phyloP scores from a whole-genome alignment of 2,113 vertebrate species.

The Lepidothrix coronata region DNA sequence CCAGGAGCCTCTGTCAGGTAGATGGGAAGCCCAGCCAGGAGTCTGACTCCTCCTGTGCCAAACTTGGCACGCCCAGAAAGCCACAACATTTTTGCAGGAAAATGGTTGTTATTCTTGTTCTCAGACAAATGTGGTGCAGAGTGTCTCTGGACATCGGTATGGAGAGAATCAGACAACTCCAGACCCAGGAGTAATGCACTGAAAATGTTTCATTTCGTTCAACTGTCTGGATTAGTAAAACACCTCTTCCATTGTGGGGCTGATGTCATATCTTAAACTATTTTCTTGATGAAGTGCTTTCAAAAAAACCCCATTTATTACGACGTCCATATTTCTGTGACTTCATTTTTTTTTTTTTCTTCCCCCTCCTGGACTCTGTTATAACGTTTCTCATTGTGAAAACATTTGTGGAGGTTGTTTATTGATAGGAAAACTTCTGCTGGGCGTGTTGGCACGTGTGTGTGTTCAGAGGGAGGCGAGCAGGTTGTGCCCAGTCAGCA shows the following conservation, averaged over 20 bases:
- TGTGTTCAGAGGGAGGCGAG: background rate
- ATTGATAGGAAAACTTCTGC: background rate
- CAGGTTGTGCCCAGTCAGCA: background rate
- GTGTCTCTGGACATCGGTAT: background rate
- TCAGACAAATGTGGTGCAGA: background rate
- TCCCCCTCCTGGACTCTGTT: background rate
- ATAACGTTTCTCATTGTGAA: conserved; percentile 6
- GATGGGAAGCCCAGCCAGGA: background rate
- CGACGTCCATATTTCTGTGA: background rate
- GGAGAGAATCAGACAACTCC: background rate
- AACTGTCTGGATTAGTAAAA: conserved; percentile 37
- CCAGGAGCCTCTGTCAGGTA: background rate
- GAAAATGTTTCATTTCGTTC: conserved; percentile 24
- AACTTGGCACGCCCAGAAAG: background rate
- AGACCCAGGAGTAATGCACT: background rate
- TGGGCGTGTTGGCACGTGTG: background rate
- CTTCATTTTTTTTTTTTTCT: background rate
- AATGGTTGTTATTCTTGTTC: background rate
- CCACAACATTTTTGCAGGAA: background rate
- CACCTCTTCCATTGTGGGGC: conserved; percentile 13
- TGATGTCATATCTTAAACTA: conserved; percentile 50
- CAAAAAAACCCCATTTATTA: conserved; percentile 14
- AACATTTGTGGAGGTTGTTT: conserved; percentile 41
- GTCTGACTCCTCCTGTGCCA: background rate
- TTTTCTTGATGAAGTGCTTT: conserved; percentile 65